Evolutionary conservation across 2,113 vertebrate genomes (phyloP), one percentile per base, ranked within the genome.

Genomic region (Psittacara wagleri): DNA sequence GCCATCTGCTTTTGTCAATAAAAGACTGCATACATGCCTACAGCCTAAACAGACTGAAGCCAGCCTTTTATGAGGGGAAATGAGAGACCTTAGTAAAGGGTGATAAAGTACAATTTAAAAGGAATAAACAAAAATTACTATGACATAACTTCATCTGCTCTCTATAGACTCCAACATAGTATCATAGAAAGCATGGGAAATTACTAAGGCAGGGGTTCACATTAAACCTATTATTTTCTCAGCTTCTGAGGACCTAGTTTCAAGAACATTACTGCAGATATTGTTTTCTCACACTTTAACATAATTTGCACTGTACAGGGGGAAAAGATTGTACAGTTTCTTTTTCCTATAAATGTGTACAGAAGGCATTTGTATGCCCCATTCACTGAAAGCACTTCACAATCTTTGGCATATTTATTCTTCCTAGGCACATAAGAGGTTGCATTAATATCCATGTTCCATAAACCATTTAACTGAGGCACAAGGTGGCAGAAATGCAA

Each of bases 1-100:
- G 27, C 88, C 97, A 96, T 92, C 95, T 96, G 91, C 93, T 97
- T 98, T 96, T 97, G 95, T 97, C 96, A 97, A 88, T 96, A 96
- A 97, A 92, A 92, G 54, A n/a, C 79, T 7, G 35, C 22, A 43
- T 94, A 62, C 39, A 4, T 77, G 92, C 88, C 82, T 95, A 59
- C 96, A 97, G 94, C 88, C 91, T 78, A 88, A 88, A 93, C 81
- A 86, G 88, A 72, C 54, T 88, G 69, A 95, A 83, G 88, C 29
- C 93, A 85, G 72, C 54, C 83, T 90, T 97, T 97, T 96, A 95
- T 35, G 76, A 62, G 62, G 79, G 82, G 35, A 89, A 89, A 55
- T 29, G 29, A 52, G 74, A 91, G 92, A 90, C 70, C 52, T 87
- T 77, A n/a, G 62, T 79, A 24, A 73, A 81, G 29, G 37, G 63